Evolutionary conservation across 1,140 invertebrate species (phyloP).

Genomic region (Temnothorax longispinosus): DNA sequence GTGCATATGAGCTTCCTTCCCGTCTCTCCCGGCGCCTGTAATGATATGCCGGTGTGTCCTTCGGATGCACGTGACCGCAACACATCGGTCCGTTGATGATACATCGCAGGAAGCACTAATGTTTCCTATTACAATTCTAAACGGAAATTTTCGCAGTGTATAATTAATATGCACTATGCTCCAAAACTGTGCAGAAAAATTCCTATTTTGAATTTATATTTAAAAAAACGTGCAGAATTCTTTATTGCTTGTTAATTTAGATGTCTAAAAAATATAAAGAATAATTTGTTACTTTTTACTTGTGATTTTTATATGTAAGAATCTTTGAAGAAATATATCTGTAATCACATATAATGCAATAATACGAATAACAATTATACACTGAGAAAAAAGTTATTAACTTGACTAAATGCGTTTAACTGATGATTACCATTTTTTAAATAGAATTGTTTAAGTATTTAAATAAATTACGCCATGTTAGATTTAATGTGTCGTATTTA

Average conservation of each 20-base stretch:
- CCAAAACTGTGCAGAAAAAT: not conserved
- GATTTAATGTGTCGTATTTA: too few species aligned
- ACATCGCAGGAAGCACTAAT: not conserved
- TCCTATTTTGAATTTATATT: not conserved
- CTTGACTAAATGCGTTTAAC: too few species aligned
- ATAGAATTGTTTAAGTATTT: too few species aligned
- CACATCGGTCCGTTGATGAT: slow-evolving; percentile 1
- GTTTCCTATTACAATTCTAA: not conserved
- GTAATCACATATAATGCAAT: not conserved
- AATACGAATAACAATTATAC: not conserved
- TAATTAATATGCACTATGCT: not conserved
- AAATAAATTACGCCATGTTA: too few species aligned
- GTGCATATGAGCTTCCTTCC: not conserved
- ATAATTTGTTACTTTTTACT: not conserved
- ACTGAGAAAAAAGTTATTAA: too few species aligned
- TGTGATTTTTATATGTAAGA: not conserved
- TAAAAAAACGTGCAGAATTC: not conserved
- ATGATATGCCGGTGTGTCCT: slow-evolving; percentile 11
- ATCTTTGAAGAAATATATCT: not conserved
- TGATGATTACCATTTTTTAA: too few species aligned
- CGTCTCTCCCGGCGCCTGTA: not conserved
- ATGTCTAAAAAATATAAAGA: not conserved
- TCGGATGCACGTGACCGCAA: slow-evolving; percentile 31
- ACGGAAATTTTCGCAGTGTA: not conserved
- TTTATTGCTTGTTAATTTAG: not conserved